A percentile compares a stretch with the other conserved stretches of the same genome.
Evolutionary conservation across 2,888 invertebrate genomes (phyloP).

Genomic region (Mesorhabditis spiculigera): DNA sequence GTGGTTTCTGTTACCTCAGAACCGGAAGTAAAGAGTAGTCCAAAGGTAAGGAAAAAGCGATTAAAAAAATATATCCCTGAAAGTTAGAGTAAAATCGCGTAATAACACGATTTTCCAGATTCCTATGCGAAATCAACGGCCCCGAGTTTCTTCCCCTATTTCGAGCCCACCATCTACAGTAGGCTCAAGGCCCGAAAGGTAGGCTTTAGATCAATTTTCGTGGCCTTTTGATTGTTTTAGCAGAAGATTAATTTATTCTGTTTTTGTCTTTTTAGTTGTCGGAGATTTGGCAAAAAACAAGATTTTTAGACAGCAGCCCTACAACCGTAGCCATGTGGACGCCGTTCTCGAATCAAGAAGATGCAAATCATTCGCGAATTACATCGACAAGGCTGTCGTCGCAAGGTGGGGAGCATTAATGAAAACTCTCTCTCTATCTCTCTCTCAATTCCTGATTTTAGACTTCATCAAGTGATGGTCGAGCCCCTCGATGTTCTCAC

Average conservation of each 20-base stretch:
- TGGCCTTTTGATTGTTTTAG: too few species aligned
- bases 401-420: not conserved
- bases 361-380: not conserved
- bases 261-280: too few species aligned
- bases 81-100: not conserved
- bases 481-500: slow-evolving; percentile 10
- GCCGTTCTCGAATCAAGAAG: slow-evolving; percentile 1
- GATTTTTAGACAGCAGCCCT: not conserved
- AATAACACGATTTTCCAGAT: not conserved
- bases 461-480: slow-evolving; percentile 15
- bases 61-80: not conserved
- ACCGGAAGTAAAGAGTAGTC: not conserved
- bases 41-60: not conserved
- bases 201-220: not conserved
- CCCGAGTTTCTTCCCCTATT: not conserved
- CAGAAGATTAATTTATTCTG: too few species aligned
- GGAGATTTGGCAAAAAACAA: too few species aligned
- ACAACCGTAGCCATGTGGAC: not conserved
- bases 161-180: slow-evolving; percentile 3
- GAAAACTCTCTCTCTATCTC: too few species aligned
- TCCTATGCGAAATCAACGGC: not conserved
- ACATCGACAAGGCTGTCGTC: not conserved
- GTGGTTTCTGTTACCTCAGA: not conserved
- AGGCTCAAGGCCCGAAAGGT: slow-evolving; percentile 1
- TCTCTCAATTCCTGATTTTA: not conserved